Percentiles rank a stretch among this genome's conserved stretches.
phyloP scores from a whole-genome alignment of 2,888 invertebrate species.

The Drosophila vallismaia region DNA sequence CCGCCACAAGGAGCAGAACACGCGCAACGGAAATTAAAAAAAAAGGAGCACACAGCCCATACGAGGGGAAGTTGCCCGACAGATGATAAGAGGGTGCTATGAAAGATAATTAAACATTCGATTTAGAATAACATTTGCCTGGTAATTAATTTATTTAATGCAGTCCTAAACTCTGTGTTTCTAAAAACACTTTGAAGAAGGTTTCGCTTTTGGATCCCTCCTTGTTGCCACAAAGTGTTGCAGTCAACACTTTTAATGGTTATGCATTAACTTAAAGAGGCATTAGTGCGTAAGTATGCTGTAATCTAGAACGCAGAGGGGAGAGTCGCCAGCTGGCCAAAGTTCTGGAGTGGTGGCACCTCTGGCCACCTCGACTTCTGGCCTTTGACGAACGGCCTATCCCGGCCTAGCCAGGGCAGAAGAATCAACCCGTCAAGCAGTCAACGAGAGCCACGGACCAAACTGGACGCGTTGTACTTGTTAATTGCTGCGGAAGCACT shows the following conservation, averaged over 20 bases:
- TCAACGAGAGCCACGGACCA: conserved; percentile 39
- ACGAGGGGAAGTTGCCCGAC: conserved; percentile 11
- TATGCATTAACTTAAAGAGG: conserved; percentile 68
- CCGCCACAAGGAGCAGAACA: conserved; percentile 35
- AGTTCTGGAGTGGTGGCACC: conserved; percentile 5
- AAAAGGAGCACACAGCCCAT: conserved; percentile 28
- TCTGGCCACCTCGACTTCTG: conserved; percentile 14
- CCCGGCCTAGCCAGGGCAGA: conserved; percentile 34
- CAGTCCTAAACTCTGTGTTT: conserved; percentile 12
- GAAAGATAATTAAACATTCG: conserved; percentile 38
- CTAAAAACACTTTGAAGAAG: background rate
- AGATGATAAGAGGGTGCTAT: conserved; percentile 1
- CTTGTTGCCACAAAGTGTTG: conserved; percentile 62
- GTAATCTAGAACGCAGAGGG: conserved; percentile 54
- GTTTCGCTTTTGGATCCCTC: background rate
- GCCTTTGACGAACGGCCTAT: conserved; percentile 26
- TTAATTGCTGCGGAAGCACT: conserved; percentile 79
- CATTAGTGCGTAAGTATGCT: conserved; percentile 73
- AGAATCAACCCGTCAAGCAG: conserved; percentile 20
- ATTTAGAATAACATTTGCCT: conserved; percentile 32
- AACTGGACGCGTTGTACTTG: conserved; percentile 69
- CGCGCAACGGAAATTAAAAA: conserved; percentile 54
- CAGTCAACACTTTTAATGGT: conserved; percentile 73
- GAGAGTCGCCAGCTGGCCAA: conserved; percentile 18
- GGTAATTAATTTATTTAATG: conserved; percentile 48